Evolutionary conservation across 2,797 vertebrate genomes (phyloP).

Genomic region (Staurois parvus): DNA sequence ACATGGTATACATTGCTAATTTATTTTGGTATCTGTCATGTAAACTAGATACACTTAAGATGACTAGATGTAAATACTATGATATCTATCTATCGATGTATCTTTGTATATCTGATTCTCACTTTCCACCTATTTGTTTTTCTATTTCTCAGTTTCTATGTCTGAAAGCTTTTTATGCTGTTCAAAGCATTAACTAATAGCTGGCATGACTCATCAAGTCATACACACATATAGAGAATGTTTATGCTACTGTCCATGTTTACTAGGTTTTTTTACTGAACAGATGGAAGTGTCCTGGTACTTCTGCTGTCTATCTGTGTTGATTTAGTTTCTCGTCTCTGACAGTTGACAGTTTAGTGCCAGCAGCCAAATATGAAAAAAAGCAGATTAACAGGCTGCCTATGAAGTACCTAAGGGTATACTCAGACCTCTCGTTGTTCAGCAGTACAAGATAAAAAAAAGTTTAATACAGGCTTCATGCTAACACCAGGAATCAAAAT

Average conservation of each 20-base stretch:
- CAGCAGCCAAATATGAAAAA: conserved; percentile 53
- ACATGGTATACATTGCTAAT: too few species aligned
- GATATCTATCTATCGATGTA: too few species aligned
- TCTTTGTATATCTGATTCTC: background rate
- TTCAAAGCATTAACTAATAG: conserved; percentile 6
- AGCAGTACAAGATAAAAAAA: conserved; percentile 30
- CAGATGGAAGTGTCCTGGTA: conserved; percentile 46
- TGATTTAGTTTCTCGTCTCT: conserved; percentile 51
- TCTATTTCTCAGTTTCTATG: background rate
- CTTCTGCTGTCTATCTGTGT: conserved; percentile 54
- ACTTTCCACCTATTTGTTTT: background rate
- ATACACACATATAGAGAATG: conserved; percentile 8
- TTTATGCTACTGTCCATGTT: conserved; percentile 10
- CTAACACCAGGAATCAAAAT: conserved; percentile 24
- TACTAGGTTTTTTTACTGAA: conserved; percentile 35
- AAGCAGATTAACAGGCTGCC: conserved; percentile 50
- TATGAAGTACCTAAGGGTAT: conserved; percentile 57
- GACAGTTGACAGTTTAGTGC: conserved; percentile 58
- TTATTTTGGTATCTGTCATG: too few species aligned
- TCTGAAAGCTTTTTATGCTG: background rate
- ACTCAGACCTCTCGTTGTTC: conserved; percentile 36
- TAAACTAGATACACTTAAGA: too few species aligned
- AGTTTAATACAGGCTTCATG: conserved; percentile 20
- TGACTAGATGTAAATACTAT: too few species aligned
- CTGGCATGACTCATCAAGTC: conserved; percentile 1